Percentiles rank a stretch among this genome's conserved stretches.
phyloP scores from a whole-genome alignment of 2,113 vertebrate species.

The Urocynchramus pylzowi region DNA sequence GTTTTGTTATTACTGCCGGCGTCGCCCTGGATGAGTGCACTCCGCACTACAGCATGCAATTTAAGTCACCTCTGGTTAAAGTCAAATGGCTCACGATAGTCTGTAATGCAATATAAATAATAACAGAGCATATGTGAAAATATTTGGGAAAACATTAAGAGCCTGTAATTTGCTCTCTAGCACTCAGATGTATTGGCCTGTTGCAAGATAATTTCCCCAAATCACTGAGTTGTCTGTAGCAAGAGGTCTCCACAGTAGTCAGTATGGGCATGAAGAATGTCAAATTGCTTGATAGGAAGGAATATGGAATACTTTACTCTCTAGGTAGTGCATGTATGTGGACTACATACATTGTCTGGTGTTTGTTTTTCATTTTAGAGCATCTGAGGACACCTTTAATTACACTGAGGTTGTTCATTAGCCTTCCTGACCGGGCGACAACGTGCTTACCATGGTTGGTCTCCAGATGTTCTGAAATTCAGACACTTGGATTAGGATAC shows the following conservation, averaged over 20 bases:
- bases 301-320: neutral
- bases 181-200: neutral
- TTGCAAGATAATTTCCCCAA: neutral
- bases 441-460: neutral
- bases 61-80: neutral
- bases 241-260: neutral
- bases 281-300: neutral
- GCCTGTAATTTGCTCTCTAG: constrained; percentile 37
- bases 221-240: neutral
- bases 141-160: constrained; percentile 12
- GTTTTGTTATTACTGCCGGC: neutral
- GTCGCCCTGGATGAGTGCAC: rapidly evolving
- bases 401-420: neutral
- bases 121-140: constrained; percentile 22
- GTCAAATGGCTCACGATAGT: constrained; percentile 6
- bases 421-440: neutral
- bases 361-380: neutral
- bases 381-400: neutral
- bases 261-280: neutral
- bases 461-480: neutral
- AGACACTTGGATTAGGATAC: neutral
- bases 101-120: constrained; percentile 36
- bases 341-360: neutral
- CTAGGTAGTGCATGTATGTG: neutral
- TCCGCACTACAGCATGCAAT: neutral